phyloP scores from a whole-genome alignment of 2,113 vertebrate species.

The Talpa occidentalis region DNA sequence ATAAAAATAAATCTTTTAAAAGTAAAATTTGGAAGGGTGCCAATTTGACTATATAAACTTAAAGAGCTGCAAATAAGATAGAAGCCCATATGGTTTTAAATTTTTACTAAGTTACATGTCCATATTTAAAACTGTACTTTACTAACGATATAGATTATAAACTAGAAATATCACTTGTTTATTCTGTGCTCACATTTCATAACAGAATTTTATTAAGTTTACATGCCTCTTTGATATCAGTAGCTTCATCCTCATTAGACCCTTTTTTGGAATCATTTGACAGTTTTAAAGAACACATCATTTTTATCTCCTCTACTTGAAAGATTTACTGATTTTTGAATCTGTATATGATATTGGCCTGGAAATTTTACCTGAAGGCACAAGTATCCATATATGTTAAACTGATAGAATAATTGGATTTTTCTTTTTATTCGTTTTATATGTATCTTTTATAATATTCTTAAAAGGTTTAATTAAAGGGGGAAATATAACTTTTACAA shows the following conservation, averaged over 20 bases:
- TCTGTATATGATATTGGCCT: not conserved
- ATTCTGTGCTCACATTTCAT: not conserved
- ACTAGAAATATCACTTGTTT: not conserved
- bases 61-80: not conserved
- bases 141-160: not conserved
- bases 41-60: constrained; percentile 32
- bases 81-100: not conserved
- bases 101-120: constrained; percentile 12
- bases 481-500: not conserved
- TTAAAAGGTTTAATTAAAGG: constrained; percentile 19
- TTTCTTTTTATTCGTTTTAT: not conserved
- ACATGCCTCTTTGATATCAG: not conserved
- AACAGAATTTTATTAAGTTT: constrained; percentile 16
- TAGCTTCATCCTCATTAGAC: not conserved
- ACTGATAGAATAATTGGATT: not conserved
- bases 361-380: not conserved
- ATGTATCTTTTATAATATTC: not conserved
- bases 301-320: not conserved
- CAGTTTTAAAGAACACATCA: not conserved
- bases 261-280: constrained; percentile 29
- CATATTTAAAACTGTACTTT: constrained; percentile 43
- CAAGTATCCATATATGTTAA: not conserved
- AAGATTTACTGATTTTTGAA: constrained; percentile 36
- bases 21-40: not conserved
- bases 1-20: no score